Evolutionary conservation across 2,888 invertebrate species (phyloP).

Genomic region (Drosophila quasianomalipes): DNA sequence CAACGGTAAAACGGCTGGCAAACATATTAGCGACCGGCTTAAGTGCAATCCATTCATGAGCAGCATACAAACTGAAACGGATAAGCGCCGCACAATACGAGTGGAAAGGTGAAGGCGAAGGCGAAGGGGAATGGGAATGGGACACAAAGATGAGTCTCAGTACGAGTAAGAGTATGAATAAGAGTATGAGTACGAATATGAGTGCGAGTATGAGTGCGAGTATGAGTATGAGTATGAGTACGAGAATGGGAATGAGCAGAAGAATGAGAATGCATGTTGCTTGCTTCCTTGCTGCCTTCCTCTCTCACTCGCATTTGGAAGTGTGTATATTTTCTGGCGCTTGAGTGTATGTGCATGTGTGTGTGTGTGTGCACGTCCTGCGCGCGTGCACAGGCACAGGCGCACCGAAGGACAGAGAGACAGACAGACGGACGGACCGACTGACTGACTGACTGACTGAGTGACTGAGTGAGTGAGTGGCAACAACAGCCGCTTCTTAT

Average conservation of each 20-base stretch:
- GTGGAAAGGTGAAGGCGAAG: neutral
- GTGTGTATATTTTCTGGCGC: neutral
- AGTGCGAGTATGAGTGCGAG: neutral
- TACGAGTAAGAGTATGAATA: conserved; percentile 5
- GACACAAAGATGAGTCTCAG: conserved; percentile 8
- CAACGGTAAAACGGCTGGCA: conserved; percentile 52
- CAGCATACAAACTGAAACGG: conserved; percentile 48
- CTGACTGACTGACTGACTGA: conserved; percentile 19
- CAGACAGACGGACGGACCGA: neutral
- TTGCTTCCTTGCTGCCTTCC: conserved; percentile 28
- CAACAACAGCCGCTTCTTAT: conserved; percentile 64
- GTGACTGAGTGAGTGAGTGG: conserved; percentile 39
- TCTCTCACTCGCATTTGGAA: conserved; percentile 2
- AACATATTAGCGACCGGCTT: conserved; percentile 68
- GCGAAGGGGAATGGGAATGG: conserved; percentile 1
- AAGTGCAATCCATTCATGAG: conserved; percentile 67
- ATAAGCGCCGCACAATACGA: conserved; percentile 45
- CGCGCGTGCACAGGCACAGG: conserved; percentile 61
- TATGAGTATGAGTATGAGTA: conserved; percentile 13
- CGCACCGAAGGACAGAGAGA: conserved; percentile 4
- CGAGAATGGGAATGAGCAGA: conserved; percentile 14
- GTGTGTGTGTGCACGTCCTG: conserved; percentile 70
- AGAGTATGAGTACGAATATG: conserved; percentile 15
- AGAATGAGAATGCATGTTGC: conserved; percentile 47
- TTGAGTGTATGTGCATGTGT: conserved; percentile 7